Conservation (phyloP, 2,797 vertebrate genomes). For the Semotilus atromaculatus region DNA sequence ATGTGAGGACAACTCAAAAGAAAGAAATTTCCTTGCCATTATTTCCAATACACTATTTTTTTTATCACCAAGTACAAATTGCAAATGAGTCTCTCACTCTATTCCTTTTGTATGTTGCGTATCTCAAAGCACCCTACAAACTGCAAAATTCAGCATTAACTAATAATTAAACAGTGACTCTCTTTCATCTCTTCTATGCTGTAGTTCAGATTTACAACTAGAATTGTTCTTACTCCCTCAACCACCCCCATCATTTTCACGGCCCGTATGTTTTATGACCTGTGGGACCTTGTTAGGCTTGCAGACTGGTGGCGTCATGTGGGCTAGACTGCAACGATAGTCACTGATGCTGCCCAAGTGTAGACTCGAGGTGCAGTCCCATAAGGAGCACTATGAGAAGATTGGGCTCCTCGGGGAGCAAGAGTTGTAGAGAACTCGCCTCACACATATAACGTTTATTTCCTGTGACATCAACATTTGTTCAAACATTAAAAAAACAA, state of each 20-base stretch:
- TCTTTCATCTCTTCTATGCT: slow-evolving; percentile 43
- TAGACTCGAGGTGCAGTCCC: slow-evolving; percentile 38
- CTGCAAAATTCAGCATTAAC: slow-evolving; percentile 31
- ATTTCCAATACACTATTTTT: not conserved
- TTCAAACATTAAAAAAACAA: slow-evolving; percentile 53
- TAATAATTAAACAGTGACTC: slow-evolving; percentile 39
- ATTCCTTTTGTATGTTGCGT: not conserved
- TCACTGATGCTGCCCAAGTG: slow-evolving; percentile 51
- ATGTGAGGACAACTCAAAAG: not conserved
- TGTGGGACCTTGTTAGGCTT: slow-evolving; percentile 66
- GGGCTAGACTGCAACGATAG: slow-evolving; percentile 44
- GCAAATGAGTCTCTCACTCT: slow-evolving; percentile 1
- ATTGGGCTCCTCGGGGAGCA: slow-evolving; percentile 13
- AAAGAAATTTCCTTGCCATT: not conserved
- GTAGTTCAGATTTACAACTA: slow-evolving; percentile 56
- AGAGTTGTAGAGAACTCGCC: slow-evolving; percentile 33
- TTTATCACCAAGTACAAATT: not conserved
- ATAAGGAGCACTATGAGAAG: slow-evolving; percentile 45
- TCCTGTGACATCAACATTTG: slow-evolving; percentile 57
- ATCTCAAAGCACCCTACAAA: slow-evolving; percentile 11
- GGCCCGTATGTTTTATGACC: slow-evolving; percentile 63
- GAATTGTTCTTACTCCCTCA: slow-evolving; percentile 56
- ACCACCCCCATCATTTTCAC: slow-evolving; percentile 53
- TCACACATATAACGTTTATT: slow-evolving; percentile 51
- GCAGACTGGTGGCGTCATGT: slow-evolving; percentile 61